Conservation (phyloP, 2,888 invertebrate genomes). For the Drosophila paracracens region DNA sequence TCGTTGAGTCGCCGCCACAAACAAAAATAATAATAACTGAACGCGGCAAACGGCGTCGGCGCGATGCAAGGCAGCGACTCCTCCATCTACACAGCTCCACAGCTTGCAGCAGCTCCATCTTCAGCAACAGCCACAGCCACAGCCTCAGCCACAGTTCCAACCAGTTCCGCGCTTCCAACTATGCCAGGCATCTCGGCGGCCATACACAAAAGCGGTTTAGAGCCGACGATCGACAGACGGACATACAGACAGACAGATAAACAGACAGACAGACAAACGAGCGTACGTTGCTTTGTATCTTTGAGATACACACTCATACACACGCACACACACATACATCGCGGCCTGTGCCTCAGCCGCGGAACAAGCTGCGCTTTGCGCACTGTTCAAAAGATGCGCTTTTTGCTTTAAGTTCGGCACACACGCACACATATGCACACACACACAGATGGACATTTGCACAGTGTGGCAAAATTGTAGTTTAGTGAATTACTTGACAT, state of each 20-base stretch:
- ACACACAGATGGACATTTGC: slow-evolving; percentile 5
- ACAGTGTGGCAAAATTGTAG: slow-evolving; percentile 48
- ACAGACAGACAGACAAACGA: slow-evolving; percentile 48
- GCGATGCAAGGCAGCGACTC: slow-evolving; percentile 61
- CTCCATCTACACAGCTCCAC: slow-evolving; percentile 44
- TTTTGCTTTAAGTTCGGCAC: slow-evolving; percentile 70
- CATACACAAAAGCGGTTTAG: slow-evolving; percentile 77
- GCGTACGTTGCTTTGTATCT: slow-evolving; percentile 53
- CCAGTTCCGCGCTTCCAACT: slow-evolving; percentile 76
- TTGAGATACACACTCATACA: slow-evolving; percentile 56
- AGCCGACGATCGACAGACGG: slow-evolving; percentile 59
- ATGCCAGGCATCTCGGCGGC: slow-evolving; percentile 76
- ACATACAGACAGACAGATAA: slow-evolving; percentile 3
- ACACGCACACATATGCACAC: slow-evolving; percentile 25
- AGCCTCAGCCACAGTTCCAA: slow-evolving; percentile 53
- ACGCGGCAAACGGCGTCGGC: slow-evolving; percentile 57
- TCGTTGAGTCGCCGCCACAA: slow-evolving; percentile 69
- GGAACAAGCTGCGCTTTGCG: slow-evolving; percentile 73
- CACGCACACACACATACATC: not conserved
- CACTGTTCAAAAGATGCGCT: slow-evolving; percentile 76
- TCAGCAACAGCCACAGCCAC: slow-evolving; percentile 46
- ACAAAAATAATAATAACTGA: slow-evolving; percentile 75
- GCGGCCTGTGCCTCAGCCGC: slow-evolving; percentile 36
- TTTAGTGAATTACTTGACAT: not conserved
- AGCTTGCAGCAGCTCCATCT: slow-evolving; percentile 40